Base-by-base conservation (phyloP, 2,797 vertebrate genomes). In the Semaprochilodus insignis region DNA sequence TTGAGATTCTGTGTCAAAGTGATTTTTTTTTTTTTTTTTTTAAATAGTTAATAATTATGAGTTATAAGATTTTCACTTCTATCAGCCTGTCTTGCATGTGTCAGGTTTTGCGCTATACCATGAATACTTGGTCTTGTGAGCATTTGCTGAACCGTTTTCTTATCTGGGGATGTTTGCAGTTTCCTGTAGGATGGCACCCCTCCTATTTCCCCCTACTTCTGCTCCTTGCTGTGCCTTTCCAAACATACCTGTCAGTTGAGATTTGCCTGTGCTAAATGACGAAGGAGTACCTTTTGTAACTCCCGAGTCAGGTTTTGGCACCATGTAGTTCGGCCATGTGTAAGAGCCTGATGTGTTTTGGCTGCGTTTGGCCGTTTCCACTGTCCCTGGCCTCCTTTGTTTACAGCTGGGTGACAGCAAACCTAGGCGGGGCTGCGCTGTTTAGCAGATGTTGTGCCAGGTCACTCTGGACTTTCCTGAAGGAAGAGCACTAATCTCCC, bases 391-490 rank as follows among this genome's bases (percentile, higher is more conserved):
- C 23, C 60, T 65, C 60, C 75, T 31, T 31, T 54, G 60, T 66
- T 54, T 44, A 63, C 17, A 15, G 74, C 34, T 16, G n/a, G 7
- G 4, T 34, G 80, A 60, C 57, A 25, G 74, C 14, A 1, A 36
- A n/a, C 7, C 69, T 8, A 44, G n/a, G 21, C 67, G 17, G 51
- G 14, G 2, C 23, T 34, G 25, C 13, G 6, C 25, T 66, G 79
- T 74, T 67, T 57, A 81, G 25, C n/a, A 44, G 15, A 51, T 16
- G 15, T 16, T 27, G 23, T 76, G 17, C 23, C 52, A 55, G 71
- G 25, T 55, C 57, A 11, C 23, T 70, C 54, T n/a, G 48, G n/a
- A 59, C 19, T 63, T 81, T 81, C 51, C 71, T 66, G 71, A 44
- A 54, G 16, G 10, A 25, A 55, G 16, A 74, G 25, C 59, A 52